These are phyloP conservation scores for Syrrhaptes paradoxus DNA, from an alignment of 2,113 vertebrate species.

Conservation along the genomic window DNA sequence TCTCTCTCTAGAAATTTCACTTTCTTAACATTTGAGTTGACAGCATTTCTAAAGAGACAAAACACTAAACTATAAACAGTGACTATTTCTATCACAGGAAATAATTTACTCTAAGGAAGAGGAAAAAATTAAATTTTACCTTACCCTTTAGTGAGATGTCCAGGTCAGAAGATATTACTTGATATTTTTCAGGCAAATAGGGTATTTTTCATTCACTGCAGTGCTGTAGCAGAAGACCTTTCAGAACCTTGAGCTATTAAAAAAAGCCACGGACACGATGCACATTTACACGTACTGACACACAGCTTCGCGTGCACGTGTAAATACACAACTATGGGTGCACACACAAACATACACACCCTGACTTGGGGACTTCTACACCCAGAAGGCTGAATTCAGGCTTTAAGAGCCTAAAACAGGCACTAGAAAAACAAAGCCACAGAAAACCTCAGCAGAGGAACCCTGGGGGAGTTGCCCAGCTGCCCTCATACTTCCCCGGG, in stretches of 20 bases:
- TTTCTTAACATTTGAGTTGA: not conserved
- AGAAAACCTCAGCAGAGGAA: not conserved
- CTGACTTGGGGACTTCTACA: not conserved
- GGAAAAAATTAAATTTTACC: not conserved
- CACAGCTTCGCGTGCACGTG: fast-evolving
- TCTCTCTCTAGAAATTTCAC: not conserved
- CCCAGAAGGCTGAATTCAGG: not conserved
- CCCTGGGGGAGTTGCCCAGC: fast-evolving
- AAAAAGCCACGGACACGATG: fast-evolving
- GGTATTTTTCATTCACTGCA: not conserved
- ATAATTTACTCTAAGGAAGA: not conserved
- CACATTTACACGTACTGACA: not conserved
- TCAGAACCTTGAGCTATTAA: not conserved
- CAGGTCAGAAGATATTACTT: not conserved
- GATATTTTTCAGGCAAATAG: not conserved
- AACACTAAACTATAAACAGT: not conserved
- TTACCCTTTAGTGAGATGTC: not conserved
- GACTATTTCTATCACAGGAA: not conserved
- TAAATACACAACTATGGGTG: fast-evolving
- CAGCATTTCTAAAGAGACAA: not conserved
- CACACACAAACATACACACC: not conserved
- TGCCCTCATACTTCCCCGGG: not conserved
- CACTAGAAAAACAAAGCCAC: not conserved
- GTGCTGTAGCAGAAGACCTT: not conserved
- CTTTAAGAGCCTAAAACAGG: not conserved